phyloP scores from a whole-genome alignment of 1,140 invertebrate genomes.

The Zaprionus gabonicus region DNA sequence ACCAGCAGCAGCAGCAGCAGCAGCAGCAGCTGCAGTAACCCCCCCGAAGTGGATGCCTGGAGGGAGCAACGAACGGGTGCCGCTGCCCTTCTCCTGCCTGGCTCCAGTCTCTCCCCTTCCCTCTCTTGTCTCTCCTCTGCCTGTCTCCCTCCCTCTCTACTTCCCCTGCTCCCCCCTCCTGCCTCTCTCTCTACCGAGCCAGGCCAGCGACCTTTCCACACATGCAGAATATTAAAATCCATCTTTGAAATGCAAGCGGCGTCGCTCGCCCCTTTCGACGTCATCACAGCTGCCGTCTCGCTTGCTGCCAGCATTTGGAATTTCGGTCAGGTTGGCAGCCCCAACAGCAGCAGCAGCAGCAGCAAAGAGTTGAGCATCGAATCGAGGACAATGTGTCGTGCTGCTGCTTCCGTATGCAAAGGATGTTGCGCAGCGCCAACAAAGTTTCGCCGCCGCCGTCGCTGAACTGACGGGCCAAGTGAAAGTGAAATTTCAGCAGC shows the following conservation, averaged over 20 bases:
- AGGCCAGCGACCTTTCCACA: constrained; percentile 80
- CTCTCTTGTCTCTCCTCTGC: no score
- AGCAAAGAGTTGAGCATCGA: constrained; percentile 79
- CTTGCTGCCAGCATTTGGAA: constrained; percentile 57
- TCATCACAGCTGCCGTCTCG: constrained; percentile 68
- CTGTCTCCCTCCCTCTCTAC: background rate
- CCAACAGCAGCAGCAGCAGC: constrained; percentile 19
- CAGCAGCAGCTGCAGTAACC: no score
- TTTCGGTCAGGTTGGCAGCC: constrained; percentile 79
- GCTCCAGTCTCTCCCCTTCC: no score
- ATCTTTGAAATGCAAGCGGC: constrained; percentile 79
- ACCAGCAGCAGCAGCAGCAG: background rate
- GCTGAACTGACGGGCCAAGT: constrained; percentile 79
- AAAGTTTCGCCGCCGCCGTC: constrained; percentile 69
- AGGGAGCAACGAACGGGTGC: no score
- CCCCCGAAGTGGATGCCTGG: no score
- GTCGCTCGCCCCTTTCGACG: constrained; percentile 68
- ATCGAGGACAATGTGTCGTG: constrained; percentile 81
- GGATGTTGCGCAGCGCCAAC: constrained; percentile 77
- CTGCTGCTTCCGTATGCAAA: constrained; percentile 82
- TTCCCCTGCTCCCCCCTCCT: no score
- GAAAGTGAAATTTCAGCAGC: constrained; percentile 71
- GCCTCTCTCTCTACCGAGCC: constrained; percentile 18
- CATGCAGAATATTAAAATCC: constrained; percentile 83
- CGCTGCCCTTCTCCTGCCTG: no score